Base-by-base conservation (phyloP, 92 coral and sea anemone species). In the Epizoanthus fatuus region DNA sequence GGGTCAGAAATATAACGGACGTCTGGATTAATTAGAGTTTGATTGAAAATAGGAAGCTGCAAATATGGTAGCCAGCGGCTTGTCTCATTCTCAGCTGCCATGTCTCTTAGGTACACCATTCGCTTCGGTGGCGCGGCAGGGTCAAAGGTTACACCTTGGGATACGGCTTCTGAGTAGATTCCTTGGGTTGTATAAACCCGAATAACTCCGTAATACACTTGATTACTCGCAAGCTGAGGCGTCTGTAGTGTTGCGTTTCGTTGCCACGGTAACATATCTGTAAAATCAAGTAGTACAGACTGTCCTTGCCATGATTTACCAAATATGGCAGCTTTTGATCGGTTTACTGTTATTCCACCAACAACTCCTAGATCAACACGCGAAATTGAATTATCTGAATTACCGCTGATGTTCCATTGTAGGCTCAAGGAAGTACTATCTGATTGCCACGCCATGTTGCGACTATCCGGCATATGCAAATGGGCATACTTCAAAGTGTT, bases 1-100 rank as follows among this genome's bases (percentile, higher is more conserved):
- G 94, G 94, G 38, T 87, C 86, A 9, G 97, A 91, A 37, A 93
- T 77, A 75, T 84, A 93, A 4, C 42, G 54, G 54, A 88, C 69
- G 51, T 89, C 89, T 47, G 82, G 71, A 72, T 89, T 87, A 52
- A 72, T 20, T 4, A 80, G 78, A 29, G 89, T 87, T 63, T 77
- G 53, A 51, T 88, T 91, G 13, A 91, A 74, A 13, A 62, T 29
- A 7, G 95, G 93, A 44, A 92, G 84, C 38, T 69, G 77, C 17
- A 92, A 74, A 69, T 84, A 55, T 56, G 95, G 95, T 67, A 79
- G 81, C 92, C 95, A 88, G 17, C 86, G 54, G 16, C 63, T 20
- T 77, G 20, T 40, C 58, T 77, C 82, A 5, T 59, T 60, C 42
- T 77, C 82, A 77, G 82, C 58, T 10, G 70, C 82, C 13, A 60